Evolutionary conservation across 2,888 invertebrate genomes (phyloP).

Genomic region (Nymphalis polychloros): DNA sequence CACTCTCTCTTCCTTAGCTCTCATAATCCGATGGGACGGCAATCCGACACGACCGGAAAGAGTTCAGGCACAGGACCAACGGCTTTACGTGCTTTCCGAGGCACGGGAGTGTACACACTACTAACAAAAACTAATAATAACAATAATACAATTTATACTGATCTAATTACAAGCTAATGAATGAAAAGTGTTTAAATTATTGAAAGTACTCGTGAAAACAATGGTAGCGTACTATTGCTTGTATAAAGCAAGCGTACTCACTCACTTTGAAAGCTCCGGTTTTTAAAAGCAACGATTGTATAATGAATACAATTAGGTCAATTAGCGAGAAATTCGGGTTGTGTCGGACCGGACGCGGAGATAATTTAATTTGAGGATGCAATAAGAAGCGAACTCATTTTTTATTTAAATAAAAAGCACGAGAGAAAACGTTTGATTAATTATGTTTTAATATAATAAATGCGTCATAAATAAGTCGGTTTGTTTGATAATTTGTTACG

Average conservation of each 20-base stretch:
- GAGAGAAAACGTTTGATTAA: not conserved
- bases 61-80: no score
- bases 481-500: no score
- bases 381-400: slow-evolving; percentile 2
- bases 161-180: no score
- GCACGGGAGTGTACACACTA: no score
- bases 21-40: no score
- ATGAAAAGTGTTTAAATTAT: not conserved
- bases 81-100: no score
- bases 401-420: not conserved
- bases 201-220: not conserved
- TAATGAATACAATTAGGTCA: slow-evolving; percentile 24
- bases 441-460: not conserved
- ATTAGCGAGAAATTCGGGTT: slow-evolving; percentile 22
- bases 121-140: no score
- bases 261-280: slow-evolving; percentile 13
- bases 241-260: slow-evolving; percentile 4
- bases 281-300: slow-evolving; percentile 11
- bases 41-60: no score
- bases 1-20: no score
- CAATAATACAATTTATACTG: no score
- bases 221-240: not conserved
- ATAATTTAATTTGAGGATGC: slow-evolving; percentile 14
- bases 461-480: no score
- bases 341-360: slow-evolving; percentile 9